Percentiles rank a stretch among this genome's conserved stretches.
phyloP scores from a whole-genome alignment of 2,113 vertebrate genomes.

The Aphyosemion australe region DNA sequence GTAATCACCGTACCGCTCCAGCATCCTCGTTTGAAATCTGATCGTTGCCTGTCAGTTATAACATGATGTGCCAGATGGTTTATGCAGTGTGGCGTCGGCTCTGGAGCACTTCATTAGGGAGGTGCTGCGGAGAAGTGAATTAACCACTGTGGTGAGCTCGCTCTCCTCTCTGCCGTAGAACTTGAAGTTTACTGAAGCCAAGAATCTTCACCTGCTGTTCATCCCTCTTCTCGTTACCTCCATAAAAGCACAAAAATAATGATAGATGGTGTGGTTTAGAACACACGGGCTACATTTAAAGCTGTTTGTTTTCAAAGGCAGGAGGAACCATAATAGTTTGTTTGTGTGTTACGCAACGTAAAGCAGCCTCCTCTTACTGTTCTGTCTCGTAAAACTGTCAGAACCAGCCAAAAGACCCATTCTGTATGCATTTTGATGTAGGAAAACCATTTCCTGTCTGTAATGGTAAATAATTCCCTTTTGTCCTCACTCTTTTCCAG shows the following conservation, averaged over 20 bases:
- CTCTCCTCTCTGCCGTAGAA: slow-evolving; percentile 19
- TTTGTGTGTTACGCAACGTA: not conserved
- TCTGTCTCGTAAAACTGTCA: no score
- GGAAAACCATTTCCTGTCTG: no score
- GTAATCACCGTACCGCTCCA: slow-evolving; percentile 67
- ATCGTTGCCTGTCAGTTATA: slow-evolving; percentile 60
- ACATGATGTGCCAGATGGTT: slow-evolving; percentile 58
- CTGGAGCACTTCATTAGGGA: slow-evolving; percentile 59
- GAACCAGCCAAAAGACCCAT: no score
- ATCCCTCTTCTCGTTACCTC: not conserved
- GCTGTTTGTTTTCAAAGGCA: not conserved
- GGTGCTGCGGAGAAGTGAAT: slow-evolving; percentile 27
- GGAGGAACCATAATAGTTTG: not conserved
- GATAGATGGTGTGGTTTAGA: not conserved
- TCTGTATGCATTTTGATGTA: no score
- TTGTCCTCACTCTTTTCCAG: slow-evolving; percentile 67
- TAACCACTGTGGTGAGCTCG: slow-evolving; percentile 4
- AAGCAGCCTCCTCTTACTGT: no score
- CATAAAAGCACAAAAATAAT: not conserved
- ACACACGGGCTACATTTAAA: not conserved
- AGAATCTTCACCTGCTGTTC: not conserved
- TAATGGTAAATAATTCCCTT: no score
- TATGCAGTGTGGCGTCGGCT: slow-evolving; percentile 43
- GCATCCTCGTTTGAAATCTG: slow-evolving; percentile 58
- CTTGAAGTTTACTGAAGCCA: slow-evolving; percentile 21